phyloP scores from a whole-genome alignment of 37 sponge, comb jelly and placozoan genomes.

The Haliclona indistincta region DNA sequence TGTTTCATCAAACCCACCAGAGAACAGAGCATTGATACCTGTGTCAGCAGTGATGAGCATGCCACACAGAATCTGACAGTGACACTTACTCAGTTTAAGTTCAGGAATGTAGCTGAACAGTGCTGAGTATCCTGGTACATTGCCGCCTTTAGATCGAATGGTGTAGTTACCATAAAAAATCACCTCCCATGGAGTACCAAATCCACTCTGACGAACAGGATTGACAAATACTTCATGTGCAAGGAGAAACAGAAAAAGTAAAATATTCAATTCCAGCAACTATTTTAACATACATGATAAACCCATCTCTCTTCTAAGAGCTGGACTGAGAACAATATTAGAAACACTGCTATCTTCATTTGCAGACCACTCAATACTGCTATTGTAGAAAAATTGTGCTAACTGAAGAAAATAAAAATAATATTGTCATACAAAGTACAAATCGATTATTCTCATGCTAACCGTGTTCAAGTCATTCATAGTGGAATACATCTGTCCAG shows the following conservation, averaged over 20 bases:
- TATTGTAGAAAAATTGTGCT: slow-evolving; percentile 18
- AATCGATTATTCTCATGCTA: neutral
- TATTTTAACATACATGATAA: neutral
- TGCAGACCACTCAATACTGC: neutral
- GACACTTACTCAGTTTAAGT: slow-evolving; percentile 52
- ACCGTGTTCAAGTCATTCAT: slow-evolving; percentile 53
- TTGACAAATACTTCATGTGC: slow-evolving; percentile 52
- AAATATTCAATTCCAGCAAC: neutral
- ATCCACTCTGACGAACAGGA: slow-evolving; percentile 52
- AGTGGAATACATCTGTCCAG: slow-evolving; percentile 87
- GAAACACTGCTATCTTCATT: neutral
- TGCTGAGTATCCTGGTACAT: slow-evolving; percentile 72
- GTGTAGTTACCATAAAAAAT: slow-evolving; percentile 47
- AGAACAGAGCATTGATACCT: slow-evolving; percentile 69
- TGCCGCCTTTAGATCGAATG: slow-evolving; percentile 69
- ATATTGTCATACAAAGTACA: neutral
- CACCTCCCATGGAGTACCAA: slow-evolving; percentile 86
- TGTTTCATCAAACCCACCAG: slow-evolving; percentile 50
- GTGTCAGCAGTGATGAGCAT: neutral
- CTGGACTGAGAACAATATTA: neutral
- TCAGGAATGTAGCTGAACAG: slow-evolving; percentile 67
- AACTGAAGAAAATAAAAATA: slow-evolving; percentile 9
- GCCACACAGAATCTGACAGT: neutral
- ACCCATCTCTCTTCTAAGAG: neutral
- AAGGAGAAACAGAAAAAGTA: neutral